A percentile compares a stretch with the other conserved stretches of the same genome.
These are phyloP conservation scores for Ennomos fuscantarius DNA, from an alignment of 2,888 invertebrate species.

Conservation along the genomic window DNA sequence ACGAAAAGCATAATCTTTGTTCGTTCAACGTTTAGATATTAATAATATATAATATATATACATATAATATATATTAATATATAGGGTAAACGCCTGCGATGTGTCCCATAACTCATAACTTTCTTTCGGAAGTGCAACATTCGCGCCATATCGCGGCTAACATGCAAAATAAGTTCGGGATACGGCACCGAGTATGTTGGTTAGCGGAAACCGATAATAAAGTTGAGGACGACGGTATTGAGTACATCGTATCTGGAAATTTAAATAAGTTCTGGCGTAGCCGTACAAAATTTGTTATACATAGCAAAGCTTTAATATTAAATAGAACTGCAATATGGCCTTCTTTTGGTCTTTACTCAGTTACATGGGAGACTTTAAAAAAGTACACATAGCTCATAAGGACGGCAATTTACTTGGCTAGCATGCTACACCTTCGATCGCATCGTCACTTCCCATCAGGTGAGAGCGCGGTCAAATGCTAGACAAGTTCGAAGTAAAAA, in stretches of 20 bases:
- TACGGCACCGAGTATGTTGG: conserved; percentile 53
- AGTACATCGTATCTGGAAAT: conserved; percentile 5
- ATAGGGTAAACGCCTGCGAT: conserved; percentile 35
- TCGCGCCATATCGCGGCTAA: conserved; percentile 67
- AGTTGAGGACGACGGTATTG: conserved; percentile 48
- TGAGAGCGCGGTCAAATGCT: no score
- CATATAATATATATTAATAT: no score
- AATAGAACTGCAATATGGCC: no score
- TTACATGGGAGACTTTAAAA: no score
- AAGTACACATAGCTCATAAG: no score
- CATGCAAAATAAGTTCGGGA: conserved; percentile 79
- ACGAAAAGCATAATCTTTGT: conserved; percentile 34
- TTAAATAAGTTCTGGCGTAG: conserved; percentile 3
- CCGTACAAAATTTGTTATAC: neutral
- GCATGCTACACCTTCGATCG: no score
- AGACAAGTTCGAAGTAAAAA: no score
- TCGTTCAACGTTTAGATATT: conserved; percentile 27
- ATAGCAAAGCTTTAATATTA: no score
- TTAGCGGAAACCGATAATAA: conserved; percentile 73
- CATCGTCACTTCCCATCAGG: no score
- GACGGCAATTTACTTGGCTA: no score
- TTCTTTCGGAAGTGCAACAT: conserved; percentile 72
- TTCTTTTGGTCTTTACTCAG: no score
- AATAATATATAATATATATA: no score
- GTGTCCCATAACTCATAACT: conserved; percentile 73